Evolutionary conservation across 1,140 invertebrate species (phyloP).

Genomic region (Sarcophaga peregrina): DNA sequence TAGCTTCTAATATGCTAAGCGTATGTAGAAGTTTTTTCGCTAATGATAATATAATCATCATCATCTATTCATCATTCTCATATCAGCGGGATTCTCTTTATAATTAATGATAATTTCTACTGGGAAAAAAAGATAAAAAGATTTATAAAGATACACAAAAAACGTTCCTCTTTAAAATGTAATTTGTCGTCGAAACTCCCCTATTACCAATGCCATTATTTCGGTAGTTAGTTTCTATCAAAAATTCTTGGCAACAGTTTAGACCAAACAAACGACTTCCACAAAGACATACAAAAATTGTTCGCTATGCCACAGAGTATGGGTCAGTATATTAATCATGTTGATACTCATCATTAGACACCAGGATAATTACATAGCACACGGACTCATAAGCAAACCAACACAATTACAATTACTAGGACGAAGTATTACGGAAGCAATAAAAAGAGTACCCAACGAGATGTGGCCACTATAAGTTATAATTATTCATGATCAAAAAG

Average conservation of each 20-base stretch:
- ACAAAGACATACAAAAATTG: neutral
- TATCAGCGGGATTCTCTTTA: too few relatives aligned
- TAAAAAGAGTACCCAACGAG: neutral
- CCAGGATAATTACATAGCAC: slow-evolving; percentile 22
- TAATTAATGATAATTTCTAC: neutral
- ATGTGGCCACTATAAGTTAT: slow-evolving; percentile 21
- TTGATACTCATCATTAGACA: slow-evolving; percentile 26
- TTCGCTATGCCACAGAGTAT: neutral
- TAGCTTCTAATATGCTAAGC: too few relatives aligned
- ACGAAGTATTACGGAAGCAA: neutral
- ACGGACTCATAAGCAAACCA: too few relatives aligned
- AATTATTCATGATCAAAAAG: slow-evolving; percentile 37
- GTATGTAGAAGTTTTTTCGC: too few relatives aligned
- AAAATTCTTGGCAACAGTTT: neutral
- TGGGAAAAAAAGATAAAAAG: neutral
- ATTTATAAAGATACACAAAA: neutral
- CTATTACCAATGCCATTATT: neutral
- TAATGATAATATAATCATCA: too few relatives aligned
- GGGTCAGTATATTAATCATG: slow-evolving; percentile 28
- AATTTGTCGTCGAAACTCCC: slow-evolving; percentile 28
- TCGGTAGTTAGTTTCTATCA: neutral
- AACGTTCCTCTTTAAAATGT: slow-evolving; percentile 23
- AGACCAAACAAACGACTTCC: neutral
- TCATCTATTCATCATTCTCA: too few relatives aligned
- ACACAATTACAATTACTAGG: neutral